Percentiles rank a stretch among this genome's conserved stretches.
These are phyloP conservation scores for Conomelus anceps DNA, from an alignment of 2,888 invertebrate genomes.

Conservation along the genomic window DNA sequence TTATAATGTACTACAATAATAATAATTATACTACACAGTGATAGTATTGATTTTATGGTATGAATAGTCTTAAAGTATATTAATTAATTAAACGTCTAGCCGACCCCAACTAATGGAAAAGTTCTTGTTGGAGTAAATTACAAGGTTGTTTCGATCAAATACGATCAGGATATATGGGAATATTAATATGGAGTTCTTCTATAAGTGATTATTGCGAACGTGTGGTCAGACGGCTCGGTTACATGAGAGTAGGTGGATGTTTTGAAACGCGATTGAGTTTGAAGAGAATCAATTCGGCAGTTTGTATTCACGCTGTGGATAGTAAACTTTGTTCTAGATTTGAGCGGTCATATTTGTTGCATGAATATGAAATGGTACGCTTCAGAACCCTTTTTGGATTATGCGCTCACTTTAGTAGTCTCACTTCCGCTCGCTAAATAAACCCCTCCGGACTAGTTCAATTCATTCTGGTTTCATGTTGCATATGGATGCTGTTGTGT, in stretches of 20 bases:
- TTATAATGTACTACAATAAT: too few species aligned
- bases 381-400: not conserved
- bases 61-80: too few species aligned
- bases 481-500: not conserved
- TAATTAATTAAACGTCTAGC: too few species aligned
- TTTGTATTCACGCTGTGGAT: not conserved
- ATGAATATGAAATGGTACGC: not conserved
- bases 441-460: not conserved
- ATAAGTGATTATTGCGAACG: not conserved
- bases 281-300: not conserved
- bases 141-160: too few species aligned
- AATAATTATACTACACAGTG: too few species aligned
- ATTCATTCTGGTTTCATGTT: not conserved
- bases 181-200: not conserved
- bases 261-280: not conserved
- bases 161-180: too few species aligned
- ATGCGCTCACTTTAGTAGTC: not conserved
- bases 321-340: not conserved
- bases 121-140: too few species aligned
- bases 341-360: not conserved
- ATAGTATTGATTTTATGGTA: too few species aligned
- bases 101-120: too few species aligned
- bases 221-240: too few species aligned
- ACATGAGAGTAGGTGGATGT: not conserved
- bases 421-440: not conserved